These are phyloP conservation scores for Pristionchus maxplancki DNA, from an alignment of 2,888 invertebrate genomes.

Conservation along the genomic window DNA sequence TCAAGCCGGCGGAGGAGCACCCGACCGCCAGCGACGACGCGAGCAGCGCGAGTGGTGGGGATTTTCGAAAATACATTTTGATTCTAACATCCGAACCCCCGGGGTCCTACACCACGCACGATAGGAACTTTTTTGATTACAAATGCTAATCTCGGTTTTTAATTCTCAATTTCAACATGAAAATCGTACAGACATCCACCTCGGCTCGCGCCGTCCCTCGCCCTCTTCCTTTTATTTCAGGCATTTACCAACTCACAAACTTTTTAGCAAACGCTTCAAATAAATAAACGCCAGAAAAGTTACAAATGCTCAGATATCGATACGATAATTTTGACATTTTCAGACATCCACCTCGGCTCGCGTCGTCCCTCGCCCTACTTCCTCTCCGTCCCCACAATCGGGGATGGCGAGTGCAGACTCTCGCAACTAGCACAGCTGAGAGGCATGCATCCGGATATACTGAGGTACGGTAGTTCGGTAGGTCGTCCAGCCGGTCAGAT, in stretches of 20 bases:
- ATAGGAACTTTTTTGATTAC: no score
- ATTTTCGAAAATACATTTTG: no score
- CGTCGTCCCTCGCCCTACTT: constrained; percentile 74
- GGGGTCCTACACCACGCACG: no score
- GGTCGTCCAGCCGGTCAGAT: no score
- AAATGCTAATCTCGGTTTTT: no score
- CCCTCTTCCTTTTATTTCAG: constrained; percentile 73
- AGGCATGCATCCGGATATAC: constrained; percentile 77
- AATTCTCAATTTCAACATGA: no score
- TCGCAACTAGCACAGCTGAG: constrained; percentile 71
- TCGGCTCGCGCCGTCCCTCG: constrained; percentile 70
- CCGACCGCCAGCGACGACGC: constrained; percentile 70
- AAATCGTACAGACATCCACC: constrained; percentile 55
- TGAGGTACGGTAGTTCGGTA: constrained; percentile 53
- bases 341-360: constrained; percentile 61
- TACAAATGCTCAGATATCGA: no score
- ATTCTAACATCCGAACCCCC: no score
- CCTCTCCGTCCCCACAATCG: constrained; percentile 60
- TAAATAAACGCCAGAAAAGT: no score
- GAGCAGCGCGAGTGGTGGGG: constrained; percentile 54
- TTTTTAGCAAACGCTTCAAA: no score
- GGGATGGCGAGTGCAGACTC: constrained; percentile 66
- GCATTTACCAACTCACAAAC: no score
- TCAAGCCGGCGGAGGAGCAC: constrained; percentile 69
- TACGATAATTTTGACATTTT: no score